Evolutionary conservation across 64 coral and sea anemone genomes (phyloP).

Genomic region (Stylophora pistillata): DNA sequence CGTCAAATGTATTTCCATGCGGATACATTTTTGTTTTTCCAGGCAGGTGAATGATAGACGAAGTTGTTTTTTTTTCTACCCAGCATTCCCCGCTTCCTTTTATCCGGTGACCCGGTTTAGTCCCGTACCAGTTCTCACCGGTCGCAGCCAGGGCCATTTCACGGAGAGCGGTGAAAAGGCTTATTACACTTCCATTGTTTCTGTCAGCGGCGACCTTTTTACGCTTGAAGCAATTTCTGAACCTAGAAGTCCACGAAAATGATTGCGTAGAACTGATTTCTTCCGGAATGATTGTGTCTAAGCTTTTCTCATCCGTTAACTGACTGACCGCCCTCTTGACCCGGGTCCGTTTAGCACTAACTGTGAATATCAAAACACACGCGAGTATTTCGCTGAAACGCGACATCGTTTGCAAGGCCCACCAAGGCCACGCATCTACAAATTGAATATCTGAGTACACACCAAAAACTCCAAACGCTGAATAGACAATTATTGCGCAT

Average conservation of each 20-base stretch:
- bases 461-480: constrained; percentile 79
- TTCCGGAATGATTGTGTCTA: background rate
- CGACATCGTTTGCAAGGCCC: constrained; percentile 57
- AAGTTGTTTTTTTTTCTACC: background rate
- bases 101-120: background rate
- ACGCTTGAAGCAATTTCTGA: background rate
- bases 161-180: constrained; percentile 4
- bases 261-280: background rate
- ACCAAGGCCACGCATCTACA: constrained; percentile 78
- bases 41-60: background rate
- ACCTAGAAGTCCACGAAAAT: background rate
- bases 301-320: background rate
- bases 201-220: background rate
- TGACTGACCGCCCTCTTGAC: background rate
- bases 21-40: background rate
- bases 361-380: constrained; percentile 69
- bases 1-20: background rate
- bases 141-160: constrained; percentile 10
- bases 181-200: background rate
- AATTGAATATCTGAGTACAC: constrained; percentile 73
- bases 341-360: constrained; percentile 69
- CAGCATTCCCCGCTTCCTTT: background rate
- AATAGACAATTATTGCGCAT: constrained; percentile 67
- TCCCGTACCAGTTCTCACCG: background rate
- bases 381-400: constrained; percentile 65